A percentile compares a stretch with the other conserved stretches of the same genome.
Conservation (phyloP, 92 coral and sea anemone species). For the Metridium senile region DNA sequence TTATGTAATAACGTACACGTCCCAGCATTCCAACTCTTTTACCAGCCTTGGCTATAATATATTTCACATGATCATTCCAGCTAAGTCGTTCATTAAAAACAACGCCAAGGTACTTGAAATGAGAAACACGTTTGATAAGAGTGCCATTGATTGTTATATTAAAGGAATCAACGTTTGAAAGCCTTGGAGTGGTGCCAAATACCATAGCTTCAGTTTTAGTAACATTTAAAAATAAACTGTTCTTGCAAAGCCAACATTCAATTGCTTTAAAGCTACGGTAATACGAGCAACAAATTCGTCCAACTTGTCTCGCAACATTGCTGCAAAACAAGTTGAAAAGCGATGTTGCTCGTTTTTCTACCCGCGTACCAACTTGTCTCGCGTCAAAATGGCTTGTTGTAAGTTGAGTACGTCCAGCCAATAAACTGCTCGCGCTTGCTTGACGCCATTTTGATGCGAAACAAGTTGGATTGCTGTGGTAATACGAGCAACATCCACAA, state of each 20-base stretch:
- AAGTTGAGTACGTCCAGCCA: too few relatives aligned
- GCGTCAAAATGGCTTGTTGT: too few relatives aligned
- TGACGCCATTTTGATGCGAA: too few relatives aligned
- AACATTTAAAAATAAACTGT: conserved; percentile 43
- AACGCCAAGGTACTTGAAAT: conserved; percentile 39
- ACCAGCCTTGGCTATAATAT: conserved; percentile 40
- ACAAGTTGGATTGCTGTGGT: too few relatives aligned
- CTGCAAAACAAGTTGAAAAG: too few relatives aligned
- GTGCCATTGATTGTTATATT: conserved; percentile 26
- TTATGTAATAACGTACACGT: conserved; percentile 28
- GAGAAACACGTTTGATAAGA: conserved; percentile 34
- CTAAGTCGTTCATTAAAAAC: conserved; percentile 42
- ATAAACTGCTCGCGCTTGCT: too few relatives aligned
- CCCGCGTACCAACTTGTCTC: too few relatives aligned
- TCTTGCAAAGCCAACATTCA: conserved; percentile 29
- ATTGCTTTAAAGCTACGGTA: too few relatives aligned
- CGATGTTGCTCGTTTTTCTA: too few relatives aligned
- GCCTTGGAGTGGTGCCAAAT: conserved; percentile 41
- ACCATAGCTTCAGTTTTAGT: conserved; percentile 61
- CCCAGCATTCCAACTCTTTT: conserved; percentile 57
- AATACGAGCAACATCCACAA: too few relatives aligned
- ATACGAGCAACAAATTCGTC: too few relatives aligned
- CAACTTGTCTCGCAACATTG: too few relatives aligned
- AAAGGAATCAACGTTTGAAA: conserved; percentile 29
- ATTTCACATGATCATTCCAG: conserved; percentile 43